Conservation (phyloP, 2,888 invertebrate species). For the Cecidostiba fungosa region DNA sequence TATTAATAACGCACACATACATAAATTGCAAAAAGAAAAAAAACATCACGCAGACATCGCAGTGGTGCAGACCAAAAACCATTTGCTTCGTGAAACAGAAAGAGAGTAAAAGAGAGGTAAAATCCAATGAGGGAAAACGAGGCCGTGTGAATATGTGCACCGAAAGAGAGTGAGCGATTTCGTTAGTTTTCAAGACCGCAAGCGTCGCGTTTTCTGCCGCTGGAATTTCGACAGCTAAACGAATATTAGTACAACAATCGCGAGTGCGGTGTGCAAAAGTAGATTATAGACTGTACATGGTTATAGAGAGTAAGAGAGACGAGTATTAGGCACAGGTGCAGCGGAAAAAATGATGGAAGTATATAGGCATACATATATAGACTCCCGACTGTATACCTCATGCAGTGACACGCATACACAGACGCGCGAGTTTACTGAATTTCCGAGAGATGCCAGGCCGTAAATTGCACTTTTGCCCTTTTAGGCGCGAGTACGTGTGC, state of each 20-base stretch:
- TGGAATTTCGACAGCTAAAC: not conserved
- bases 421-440: slow-evolving; percentile 53
- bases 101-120: not conserved
- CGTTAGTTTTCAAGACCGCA: not conserved
- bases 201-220: not conserved
- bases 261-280: slow-evolving; percentile 18
- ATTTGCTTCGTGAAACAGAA: not conserved
- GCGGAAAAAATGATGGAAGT: not conserved
- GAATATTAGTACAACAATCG: slow-evolving; percentile 22
- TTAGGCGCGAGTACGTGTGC: not conserved
- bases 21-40: not conserved
- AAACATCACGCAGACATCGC: not conserved
- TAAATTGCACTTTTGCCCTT: slow-evolving; percentile 50
- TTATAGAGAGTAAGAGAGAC: not conserved
- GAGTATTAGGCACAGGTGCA: not conserved
- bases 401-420: slow-evolving; percentile 7
- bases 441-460: slow-evolving; percentile 24
- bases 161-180: not conserved
- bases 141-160: not conserved
- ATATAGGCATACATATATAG: too few relatives aligned
- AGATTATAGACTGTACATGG: not conserved
- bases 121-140: slow-evolving; percentile 9
- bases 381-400: not conserved
- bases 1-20: slow-evolving; percentile 18
- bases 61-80: slow-evolving; percentile 11